Percentiles rank a stretch among this genome's conserved stretches.
Evolutionary conservation across 2,797 vertebrate genomes (phyloP).

Genomic region (Glyptemys insculpta): DNA sequence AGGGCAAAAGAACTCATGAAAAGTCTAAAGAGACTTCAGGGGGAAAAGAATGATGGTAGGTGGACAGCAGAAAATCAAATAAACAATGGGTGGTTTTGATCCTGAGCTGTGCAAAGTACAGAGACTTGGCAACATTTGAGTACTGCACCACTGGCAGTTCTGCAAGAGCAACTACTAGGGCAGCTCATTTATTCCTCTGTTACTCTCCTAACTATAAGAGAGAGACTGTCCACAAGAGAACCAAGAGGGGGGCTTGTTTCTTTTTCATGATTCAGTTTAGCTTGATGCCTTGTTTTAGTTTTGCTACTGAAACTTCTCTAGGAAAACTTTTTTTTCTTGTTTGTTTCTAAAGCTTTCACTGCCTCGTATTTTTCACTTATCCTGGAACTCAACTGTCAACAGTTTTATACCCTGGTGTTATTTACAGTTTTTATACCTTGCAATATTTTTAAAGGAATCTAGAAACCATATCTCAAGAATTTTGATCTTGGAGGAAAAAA

Average conservation of each 20-base stretch:
- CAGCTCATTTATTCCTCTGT: conserved; percentile 7
- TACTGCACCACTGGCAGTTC: conserved; percentile 3
- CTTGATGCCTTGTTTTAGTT: not conserved
- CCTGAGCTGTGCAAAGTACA: not conserved
- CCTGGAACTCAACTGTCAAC: not conserved
- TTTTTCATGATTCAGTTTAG: conserved; percentile 22
- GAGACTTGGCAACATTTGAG: not conserved
- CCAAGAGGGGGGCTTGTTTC: not conserved
- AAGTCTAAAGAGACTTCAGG: not conserved
- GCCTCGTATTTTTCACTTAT: not conserved
- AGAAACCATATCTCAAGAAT: conserved; percentile 12
- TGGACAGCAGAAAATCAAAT: not conserved
- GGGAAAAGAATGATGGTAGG: not conserved
- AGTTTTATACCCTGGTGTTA: not conserved
- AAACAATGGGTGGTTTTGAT: not conserved
- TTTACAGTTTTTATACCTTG: conserved; percentile 19
- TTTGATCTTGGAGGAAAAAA: not conserved
- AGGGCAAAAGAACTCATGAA: not conserved
- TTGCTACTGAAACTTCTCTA: not conserved
- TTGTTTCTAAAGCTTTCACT: not conserved
- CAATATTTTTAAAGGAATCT: conserved; percentile 8
- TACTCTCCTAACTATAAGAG: conserved; percentile 8
- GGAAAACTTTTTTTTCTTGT: not conserved
- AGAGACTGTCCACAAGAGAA: not conserved
- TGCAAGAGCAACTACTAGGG: not conserved